These are phyloP conservation scores for Ecdyonurus torrentis DNA, from an alignment of 2,888 invertebrate genomes.

Conservation along the genomic window DNA sequence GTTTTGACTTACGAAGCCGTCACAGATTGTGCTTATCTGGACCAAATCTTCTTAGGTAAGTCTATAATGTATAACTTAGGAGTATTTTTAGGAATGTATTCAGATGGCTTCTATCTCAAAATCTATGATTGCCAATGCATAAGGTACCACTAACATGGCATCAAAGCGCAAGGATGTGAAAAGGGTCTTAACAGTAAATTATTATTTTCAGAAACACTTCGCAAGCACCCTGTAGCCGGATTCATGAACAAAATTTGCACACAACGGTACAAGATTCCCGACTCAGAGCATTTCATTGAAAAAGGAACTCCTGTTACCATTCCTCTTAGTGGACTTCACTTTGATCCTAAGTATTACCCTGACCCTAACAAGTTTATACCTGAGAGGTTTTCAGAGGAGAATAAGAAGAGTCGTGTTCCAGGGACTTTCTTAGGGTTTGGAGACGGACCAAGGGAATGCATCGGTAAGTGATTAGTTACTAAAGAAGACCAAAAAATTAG, in stretches of 20 bases:
- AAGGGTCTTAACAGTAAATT: too few species aligned
- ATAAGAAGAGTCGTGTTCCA: neutral
- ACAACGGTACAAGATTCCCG: neutral
- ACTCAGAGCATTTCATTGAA: neutral
- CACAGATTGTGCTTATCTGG: neutral
- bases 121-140: too few species aligned
- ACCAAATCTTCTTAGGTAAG: too few species aligned
- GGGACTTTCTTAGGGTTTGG: conserved; percentile 2
- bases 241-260: conserved; percentile 6
- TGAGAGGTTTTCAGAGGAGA: conserved; percentile 5
- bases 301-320: conserved; percentile 5
- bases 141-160: too few species aligned
- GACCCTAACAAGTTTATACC: conserved; percentile 7
- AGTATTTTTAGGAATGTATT: too few species aligned
- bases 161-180: too few species aligned
- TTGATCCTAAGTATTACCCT: conserved; percentile 7
- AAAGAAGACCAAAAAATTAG: too few species aligned
- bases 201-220: conserved; percentile 7
- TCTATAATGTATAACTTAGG: too few species aligned
- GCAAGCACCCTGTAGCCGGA: conserved; percentile 6
- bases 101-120: too few species aligned
- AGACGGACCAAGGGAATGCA: conserved; percentile 7
- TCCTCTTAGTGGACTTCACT: conserved; percentile 6
- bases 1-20: neutral
- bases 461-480: too few species aligned